Base-by-base conservation (phyloP, 2,113 vertebrate species). In the Aythya baeri region DNA sequence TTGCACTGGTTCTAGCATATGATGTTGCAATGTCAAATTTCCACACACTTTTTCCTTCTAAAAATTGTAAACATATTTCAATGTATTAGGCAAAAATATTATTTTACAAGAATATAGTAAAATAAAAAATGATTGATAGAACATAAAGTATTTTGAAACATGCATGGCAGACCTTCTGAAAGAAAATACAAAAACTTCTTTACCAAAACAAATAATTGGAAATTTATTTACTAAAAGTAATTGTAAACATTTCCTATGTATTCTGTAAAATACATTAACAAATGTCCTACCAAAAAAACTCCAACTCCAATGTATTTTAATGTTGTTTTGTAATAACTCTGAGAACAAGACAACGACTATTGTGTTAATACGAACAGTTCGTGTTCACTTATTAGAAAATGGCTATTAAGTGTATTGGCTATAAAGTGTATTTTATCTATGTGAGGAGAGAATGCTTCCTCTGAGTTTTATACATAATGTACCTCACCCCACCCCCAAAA, bases 1-100 rank as follows among this genome's bases (percentile, higher is more conserved):
- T 98, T 99, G 99, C 22, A 99, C 99, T 4, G 99, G 99, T 92
- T 99, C 99, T 93, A 99, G 92, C 99, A 99, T 99, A 98, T 99
- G 99, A 96, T 99, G 99, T 97, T 99, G 99, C 82, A 99, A 98
- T 11, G 99, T 99, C 91, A 99, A 97, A 93, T 57, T 98, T 66
- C 98, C 99, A 95, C 99, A 99, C 17, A 97, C 97, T 90, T 99
- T 99, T 92, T 99, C 99, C 94, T 98, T 99, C 99, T 99, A 93
- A 59, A 91, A 95, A 96, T 93, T 31, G 46, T 14, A 93, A 94
- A 96, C 55, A 87, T n/a, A 96, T 95, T 96, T 96, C 79, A 84
- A 89, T 92, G 91, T 58, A 75, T 55, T n/a, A 89, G 29, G 78
- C 88, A 95, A 85, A 82, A 89, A 84, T 73, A 88, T 85, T 87